phyloP scores from a whole-genome alignment of 2,113 vertebrate species.

The Bettongia penicillata region DNA sequence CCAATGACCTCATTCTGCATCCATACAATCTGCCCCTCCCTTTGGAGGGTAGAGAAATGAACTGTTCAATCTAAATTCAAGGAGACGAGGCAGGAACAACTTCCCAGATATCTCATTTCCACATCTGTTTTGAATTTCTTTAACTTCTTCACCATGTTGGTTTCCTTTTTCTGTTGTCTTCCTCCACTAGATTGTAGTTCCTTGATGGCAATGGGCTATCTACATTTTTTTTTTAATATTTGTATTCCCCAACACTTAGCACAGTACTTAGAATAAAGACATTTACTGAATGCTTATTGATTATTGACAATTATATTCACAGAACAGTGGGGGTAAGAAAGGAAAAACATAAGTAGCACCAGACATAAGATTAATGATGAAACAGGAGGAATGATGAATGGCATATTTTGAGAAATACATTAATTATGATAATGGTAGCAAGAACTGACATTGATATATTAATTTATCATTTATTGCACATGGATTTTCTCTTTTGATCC shows the following conservation, averaged over 20 bases:
- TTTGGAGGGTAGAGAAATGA: neutral
- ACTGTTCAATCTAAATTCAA: neutral
- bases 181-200: neutral
- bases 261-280: neutral
- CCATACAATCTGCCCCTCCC: neutral
- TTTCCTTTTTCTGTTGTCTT: neutral
- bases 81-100: neutral
- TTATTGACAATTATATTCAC: neutral
- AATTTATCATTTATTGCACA: neutral
- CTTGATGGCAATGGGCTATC: neutral
- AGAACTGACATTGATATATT: neutral
- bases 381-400: neutral
- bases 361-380: neutral
- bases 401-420: neutral
- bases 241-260: neutral
- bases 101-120: neutral
- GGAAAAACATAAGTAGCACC: neutral
- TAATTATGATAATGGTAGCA: neutral
- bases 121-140: neutral
- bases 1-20: neutral
- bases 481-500: neutral
- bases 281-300: neutral
- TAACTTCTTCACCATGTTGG: neutral
- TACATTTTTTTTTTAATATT: neutral
- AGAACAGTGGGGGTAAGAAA: neutral